These are phyloP conservation scores for Ptyas mucosa DNA, from an alignment of 2,113 vertebrate genomes.

Conservation along the genomic window DNA sequence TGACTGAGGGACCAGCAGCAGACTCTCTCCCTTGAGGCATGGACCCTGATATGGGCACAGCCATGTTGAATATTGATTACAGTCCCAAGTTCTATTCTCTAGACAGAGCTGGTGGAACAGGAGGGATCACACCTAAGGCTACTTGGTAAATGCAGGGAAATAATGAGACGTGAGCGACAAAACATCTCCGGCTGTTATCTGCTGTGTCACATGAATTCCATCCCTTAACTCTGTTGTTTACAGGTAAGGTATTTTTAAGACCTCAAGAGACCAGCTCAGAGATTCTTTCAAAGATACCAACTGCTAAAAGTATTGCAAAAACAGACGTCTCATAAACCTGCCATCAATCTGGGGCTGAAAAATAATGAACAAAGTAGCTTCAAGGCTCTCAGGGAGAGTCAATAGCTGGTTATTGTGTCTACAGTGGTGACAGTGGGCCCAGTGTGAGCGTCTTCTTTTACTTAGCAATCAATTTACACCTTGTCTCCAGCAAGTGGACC, in stretches of 20 bases:
- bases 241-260: neutral
- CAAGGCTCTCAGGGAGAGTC: neutral
- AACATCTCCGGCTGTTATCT: neutral
- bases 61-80: too few species aligned
- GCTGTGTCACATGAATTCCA: neutral
- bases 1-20: neutral
- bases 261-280: neutral
- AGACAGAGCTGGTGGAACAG: neutral
- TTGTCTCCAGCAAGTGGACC: neutral
- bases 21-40: neutral
- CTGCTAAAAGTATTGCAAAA: neutral
- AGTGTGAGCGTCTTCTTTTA: neutral
- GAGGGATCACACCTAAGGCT: neutral
- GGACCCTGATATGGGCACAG: too few species aligned
- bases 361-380: neutral
- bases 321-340: neutral
- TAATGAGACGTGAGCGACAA: neutral
- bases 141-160: neutral
- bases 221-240: accelerated
- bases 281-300: neutral
- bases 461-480: accelerated
- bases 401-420: neutral
- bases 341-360: neutral
- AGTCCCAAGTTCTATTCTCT: neutral
- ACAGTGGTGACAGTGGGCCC: neutral